Evolutionary conservation across 2,113 vertebrate genomes (phyloP).

Genomic region (Felis chaus): DNA sequence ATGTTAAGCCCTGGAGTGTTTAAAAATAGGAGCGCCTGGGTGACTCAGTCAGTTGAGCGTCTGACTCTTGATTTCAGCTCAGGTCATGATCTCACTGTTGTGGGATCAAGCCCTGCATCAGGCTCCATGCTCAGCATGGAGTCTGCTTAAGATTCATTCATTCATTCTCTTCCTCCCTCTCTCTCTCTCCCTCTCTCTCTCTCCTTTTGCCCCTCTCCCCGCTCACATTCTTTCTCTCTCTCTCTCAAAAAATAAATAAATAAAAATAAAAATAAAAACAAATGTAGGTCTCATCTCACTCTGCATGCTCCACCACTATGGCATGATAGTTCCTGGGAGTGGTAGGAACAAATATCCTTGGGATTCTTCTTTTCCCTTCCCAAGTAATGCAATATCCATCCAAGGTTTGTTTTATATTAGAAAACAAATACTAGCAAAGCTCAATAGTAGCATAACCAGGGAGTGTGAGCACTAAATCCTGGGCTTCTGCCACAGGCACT

Average conservation of each 20-base stretch:
- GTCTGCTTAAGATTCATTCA: too few species aligned
- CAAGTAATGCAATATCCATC: neutral
- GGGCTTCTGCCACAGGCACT: slow-evolving; percentile 36
- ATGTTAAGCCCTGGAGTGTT: neutral
- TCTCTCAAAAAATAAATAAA: too few species aligned
- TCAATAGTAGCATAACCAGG: neutral
- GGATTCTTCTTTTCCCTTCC: neutral
- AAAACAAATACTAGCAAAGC: neutral
- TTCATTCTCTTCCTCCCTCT: too few species aligned
- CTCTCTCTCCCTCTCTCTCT: too few species aligned
- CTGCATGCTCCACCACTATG: neutral
- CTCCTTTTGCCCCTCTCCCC: too few species aligned
- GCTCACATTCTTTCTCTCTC: too few species aligned
- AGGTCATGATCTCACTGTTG: too few species aligned
- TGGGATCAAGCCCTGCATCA: too few species aligned
- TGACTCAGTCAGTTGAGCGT: too few species aligned
- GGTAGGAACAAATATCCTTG: slow-evolving; percentile 13
- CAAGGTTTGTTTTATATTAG: slow-evolving; percentile 8
- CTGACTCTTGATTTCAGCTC: too few species aligned
- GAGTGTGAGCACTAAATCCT: slow-evolving; percentile 31
- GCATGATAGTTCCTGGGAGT: neutral
- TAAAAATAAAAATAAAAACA: too few species aligned
- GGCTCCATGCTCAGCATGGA: too few species aligned
- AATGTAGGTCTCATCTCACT: neutral
- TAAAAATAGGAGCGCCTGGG: neutral